phyloP scores from a whole-genome alignment of 92 coral and sea anemone species.

The Pocillopora meandrina region DNA sequence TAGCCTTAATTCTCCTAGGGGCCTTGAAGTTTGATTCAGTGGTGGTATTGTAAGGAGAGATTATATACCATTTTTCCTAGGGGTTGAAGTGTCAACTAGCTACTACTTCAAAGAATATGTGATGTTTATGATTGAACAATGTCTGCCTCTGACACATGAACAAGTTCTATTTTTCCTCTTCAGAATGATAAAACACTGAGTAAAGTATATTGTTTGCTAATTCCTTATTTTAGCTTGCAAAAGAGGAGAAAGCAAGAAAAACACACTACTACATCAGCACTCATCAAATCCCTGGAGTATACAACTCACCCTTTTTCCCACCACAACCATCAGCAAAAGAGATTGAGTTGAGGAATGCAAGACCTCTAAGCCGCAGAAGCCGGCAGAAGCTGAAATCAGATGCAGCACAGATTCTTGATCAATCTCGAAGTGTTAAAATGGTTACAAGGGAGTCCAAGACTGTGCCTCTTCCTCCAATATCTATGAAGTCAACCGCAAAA shows the following conservation, averaged over 20 bases:
- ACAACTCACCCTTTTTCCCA: slow-evolving; percentile 77
- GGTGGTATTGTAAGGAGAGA: too few relatives aligned
- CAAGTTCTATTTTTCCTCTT: too few relatives aligned
- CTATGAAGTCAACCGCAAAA: slow-evolving; percentile 45
- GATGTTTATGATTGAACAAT: too few relatives aligned
- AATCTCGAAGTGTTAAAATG: slow-evolving; percentile 24
- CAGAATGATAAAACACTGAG: background rate
- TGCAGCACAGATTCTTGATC: slow-evolving; percentile 55
- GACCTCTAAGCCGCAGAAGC: slow-evolving; percentile 66
- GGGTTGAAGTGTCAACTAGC: too few relatives aligned
- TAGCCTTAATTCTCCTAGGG: too few relatives aligned
- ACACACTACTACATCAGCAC: slow-evolving; percentile 92
- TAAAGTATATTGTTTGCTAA: background rate
- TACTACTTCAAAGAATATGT: too few relatives aligned
- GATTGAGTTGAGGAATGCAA: slow-evolving; percentile 68
- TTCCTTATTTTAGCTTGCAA: slow-evolving; percentile 58
- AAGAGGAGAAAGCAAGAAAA: slow-evolving; percentile 71
- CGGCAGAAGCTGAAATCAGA: slow-evolving; percentile 49
- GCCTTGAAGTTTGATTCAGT: too few relatives aligned
- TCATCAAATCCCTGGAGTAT: slow-evolving; percentile 90
- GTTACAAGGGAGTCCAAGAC: slow-evolving; percentile 47
- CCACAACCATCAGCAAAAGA: slow-evolving; percentile 74
- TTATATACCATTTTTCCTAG: too few relatives aligned
- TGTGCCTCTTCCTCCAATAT: slow-evolving; percentile 86
- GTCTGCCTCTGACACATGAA: too few relatives aligned